Percentiles rank a stretch among this genome's conserved stretches.
Conservation (phyloP, 2,888 invertebrate genomes). For the Abrostola triplasia region DNA sequence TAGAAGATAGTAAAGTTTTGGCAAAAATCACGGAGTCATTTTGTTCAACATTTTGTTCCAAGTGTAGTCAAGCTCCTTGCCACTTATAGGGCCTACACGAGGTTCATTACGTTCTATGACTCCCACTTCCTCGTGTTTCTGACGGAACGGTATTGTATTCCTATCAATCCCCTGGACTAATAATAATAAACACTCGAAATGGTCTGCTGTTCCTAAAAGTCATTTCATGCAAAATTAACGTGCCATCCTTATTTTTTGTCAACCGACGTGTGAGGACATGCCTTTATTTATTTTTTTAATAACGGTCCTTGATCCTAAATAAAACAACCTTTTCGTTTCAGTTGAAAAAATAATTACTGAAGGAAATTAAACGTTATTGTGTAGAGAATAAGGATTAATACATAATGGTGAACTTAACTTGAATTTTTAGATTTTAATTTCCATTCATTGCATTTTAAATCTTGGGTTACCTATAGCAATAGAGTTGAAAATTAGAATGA, state of each 20-base stretch:
- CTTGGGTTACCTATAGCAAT: accelerated
- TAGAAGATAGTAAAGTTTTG: too few relatives aligned
- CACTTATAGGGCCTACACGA: too few relatives aligned
- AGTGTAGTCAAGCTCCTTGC: too few relatives aligned
- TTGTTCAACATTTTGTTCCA: too few relatives aligned
- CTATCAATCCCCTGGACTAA: not conserved
- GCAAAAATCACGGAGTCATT: too few relatives aligned
- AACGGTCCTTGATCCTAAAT: conserved; percentile 63
- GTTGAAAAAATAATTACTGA: not conserved
- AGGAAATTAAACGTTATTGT: conserved; percentile 33
- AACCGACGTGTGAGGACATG: conserved; percentile 66
- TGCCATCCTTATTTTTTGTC: conserved; percentile 71
- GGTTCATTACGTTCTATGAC: too few relatives aligned
- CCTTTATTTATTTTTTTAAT: conserved; percentile 71
- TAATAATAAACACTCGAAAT: conserved; percentile 46
- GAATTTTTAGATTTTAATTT: not conserved
- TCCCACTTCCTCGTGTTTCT: too few relatives aligned
- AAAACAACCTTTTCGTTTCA: conserved; percentile 38
- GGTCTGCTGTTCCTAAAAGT: conserved; percentile 59
- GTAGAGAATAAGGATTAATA: accelerated
- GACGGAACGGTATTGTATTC: too few relatives aligned
- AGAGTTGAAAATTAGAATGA: conserved; percentile 17
- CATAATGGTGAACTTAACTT: accelerated
- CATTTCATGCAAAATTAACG: conserved; percentile 85
- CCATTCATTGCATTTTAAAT: conserved; percentile 1